These are phyloP conservation scores for Tyria jacobaeae DNA, from an alignment of 2,888 invertebrate genomes.

Conservation along the genomic window DNA sequence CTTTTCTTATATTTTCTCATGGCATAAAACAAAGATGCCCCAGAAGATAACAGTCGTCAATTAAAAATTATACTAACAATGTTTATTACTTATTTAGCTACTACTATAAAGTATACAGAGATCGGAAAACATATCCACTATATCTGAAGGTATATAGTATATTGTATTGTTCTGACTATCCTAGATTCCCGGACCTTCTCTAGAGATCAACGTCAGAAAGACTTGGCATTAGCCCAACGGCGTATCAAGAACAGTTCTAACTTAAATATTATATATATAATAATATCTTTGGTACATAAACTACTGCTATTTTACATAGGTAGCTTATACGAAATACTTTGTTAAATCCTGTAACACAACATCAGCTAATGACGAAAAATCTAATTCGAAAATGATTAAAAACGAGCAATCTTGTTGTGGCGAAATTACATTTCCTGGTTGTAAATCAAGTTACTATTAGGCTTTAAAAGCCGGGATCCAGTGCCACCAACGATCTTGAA, in stretches of 20 bases:
- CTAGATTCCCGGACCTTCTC: conserved; percentile 38
- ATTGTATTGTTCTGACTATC: conserved; percentile 34
- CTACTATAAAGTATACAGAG: conserved; percentile 21
- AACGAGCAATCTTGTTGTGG: conserved; percentile 44
- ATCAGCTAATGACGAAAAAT: conserved; percentile 37
- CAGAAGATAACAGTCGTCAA: neutral
- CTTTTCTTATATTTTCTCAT: neutral
- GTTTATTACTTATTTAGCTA: neutral
- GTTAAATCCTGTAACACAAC: conserved; percentile 8
- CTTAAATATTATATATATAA: conserved; percentile 52
- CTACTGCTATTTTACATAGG: conserved; percentile 24
- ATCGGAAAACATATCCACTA: conserved; percentile 20
- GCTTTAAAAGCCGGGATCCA: conserved; percentile 49
- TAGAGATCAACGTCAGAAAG: conserved; percentile 53
- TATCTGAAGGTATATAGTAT: conserved; percentile 28
- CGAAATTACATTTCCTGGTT: conserved; percentile 57
- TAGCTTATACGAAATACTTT: conserved; percentile 10
- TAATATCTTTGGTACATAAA: conserved; percentile 42
- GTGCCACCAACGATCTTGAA: conserved; percentile 57
- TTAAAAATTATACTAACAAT: neutral
- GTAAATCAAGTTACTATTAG: conserved; percentile 58
- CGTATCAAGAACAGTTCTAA: conserved; percentile 50
- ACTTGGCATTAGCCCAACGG: conserved; percentile 62
- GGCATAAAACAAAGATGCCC: neutral
- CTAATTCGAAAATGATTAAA: conserved; percentile 55